A percentile compares a stretch with the other conserved stretches of the same genome.
phyloP scores from a whole-genome alignment of 2,797 vertebrate species.

The Caiman crocodilus region DNA sequence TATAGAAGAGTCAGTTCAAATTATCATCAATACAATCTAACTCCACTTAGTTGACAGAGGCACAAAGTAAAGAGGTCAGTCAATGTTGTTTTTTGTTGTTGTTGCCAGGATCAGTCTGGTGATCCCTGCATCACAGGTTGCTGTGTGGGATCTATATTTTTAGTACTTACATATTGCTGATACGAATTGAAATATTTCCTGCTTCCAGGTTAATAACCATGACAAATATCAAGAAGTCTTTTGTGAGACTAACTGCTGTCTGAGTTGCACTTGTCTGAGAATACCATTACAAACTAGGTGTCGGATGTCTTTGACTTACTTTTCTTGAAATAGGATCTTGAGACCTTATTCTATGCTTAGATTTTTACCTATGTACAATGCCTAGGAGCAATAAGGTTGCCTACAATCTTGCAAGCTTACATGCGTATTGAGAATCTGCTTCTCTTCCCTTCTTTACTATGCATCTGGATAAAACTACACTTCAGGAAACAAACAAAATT shows the following conservation, averaged over 20 bases:
- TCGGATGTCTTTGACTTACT: too few species aligned
- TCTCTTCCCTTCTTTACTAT: neutral
- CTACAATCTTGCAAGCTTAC: too few species aligned
- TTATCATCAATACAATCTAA: neutral
- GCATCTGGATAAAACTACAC: neutral
- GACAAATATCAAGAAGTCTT: too few species aligned
- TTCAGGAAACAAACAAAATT: neutral
- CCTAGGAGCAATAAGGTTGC: too few species aligned
- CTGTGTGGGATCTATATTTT: neutral
- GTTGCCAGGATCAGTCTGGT: neutral
- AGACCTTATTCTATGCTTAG: too few species aligned
- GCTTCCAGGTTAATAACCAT: too few species aligned
- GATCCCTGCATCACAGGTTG: neutral
- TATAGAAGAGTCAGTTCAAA: neutral
- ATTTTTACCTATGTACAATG: too few species aligned
- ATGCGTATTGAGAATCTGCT: neutral
- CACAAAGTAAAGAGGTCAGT: neutral
- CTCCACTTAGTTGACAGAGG: neutral
- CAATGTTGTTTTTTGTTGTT: neutral
- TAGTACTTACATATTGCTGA: neutral
- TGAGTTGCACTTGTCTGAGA: too few species aligned
- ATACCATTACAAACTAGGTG: too few species aligned
- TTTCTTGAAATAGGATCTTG: too few species aligned
- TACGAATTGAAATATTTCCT: too few species aligned
- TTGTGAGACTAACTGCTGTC: too few species aligned